Evolutionary conservation across 2,888 invertebrate species (phyloP), one percentile per base, ranked within the genome.

Genomic region (Cacoxenus indagator): DNA sequence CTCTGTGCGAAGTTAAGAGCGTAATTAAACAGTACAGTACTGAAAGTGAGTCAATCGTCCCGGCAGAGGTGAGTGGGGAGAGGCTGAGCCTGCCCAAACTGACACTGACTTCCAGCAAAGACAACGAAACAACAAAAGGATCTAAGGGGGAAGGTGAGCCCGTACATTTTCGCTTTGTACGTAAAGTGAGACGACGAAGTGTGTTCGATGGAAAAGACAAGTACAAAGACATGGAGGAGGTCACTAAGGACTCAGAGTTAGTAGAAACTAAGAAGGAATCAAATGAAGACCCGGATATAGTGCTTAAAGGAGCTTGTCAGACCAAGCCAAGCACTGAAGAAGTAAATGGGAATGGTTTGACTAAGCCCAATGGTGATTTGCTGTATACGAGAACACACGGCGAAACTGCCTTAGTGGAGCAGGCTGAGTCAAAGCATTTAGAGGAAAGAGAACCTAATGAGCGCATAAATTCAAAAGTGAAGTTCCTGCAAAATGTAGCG

Each of bases 11-110:
- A 70, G 87, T 88, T 0, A 88, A 88, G 68, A 84, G 84, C 8
- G 88, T 88, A 11, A 73, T 88, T 3, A 86, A 84, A 69, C 85
- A 88, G 65, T 87, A 87, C 65, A 87, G 87, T 69, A 85, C 85
- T 2, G 87, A 87, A 19, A 78, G 78, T 19, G 83, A 83, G 62
- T 70, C 74, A 1, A 86, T 84, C 55, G 70, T 43, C 22, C 9
- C 70, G 48, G 77, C 70, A 0, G 70, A 68, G 3, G 64, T 65
- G 22, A 48, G 31, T 11, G 5, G 46, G 19, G 67, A 43, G 67
- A 74, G 62, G 37, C 37, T 59, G 9, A 57, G 57, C 14, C 17
- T 17, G 11, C 37, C 61, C 19, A 61, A n/a, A n/a, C 11, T 43
- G 11, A 43, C 14, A n/a, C 45, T 9, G n/a, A 43, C 45, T n/a